These are phyloP conservation scores for Petrocephalus microphthalmus DNA, from an alignment of 2,113 vertebrate species.

Conservation along the genomic window DNA sequence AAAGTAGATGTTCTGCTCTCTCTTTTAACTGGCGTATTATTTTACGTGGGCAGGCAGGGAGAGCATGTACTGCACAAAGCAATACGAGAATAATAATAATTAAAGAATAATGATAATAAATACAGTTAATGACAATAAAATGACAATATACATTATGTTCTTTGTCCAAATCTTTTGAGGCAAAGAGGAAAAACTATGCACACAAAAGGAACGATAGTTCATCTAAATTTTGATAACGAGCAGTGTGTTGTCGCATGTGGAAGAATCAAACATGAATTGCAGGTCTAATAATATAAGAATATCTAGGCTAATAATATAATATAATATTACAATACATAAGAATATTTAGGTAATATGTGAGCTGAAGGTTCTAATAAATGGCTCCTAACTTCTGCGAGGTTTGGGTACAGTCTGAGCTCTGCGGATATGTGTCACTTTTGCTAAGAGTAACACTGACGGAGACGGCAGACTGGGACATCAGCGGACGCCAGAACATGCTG, in stretches of 20 bases:
- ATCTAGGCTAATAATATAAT: background rate
- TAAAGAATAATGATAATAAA: too few relatives aligned
- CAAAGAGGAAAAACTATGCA: background rate
- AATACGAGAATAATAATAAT: background rate
- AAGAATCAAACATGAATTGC: background rate
- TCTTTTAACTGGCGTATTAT: background rate
- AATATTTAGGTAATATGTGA: background rate
- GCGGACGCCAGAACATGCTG: background rate
- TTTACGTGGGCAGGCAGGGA: background rate
- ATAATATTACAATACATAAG: background rate
- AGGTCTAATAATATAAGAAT: background rate
- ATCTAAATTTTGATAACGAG: background rate
- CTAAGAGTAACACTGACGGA: background rate
- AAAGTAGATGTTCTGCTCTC: background rate
- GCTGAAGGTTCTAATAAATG: background rate
- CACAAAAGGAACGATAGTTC: background rate
- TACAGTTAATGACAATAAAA: background rate
- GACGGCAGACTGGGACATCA: background rate
- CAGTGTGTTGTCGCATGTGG: background rate
- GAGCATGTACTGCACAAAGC: background rate
- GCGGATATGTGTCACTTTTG: background rate
- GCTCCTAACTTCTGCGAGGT: background rate
- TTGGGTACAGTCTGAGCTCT: background rate
- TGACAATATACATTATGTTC: background rate
- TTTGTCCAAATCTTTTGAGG: background rate